Base-by-base conservation (phyloP, 2,888 invertebrate species). In the Drosophila affinis region DNA sequence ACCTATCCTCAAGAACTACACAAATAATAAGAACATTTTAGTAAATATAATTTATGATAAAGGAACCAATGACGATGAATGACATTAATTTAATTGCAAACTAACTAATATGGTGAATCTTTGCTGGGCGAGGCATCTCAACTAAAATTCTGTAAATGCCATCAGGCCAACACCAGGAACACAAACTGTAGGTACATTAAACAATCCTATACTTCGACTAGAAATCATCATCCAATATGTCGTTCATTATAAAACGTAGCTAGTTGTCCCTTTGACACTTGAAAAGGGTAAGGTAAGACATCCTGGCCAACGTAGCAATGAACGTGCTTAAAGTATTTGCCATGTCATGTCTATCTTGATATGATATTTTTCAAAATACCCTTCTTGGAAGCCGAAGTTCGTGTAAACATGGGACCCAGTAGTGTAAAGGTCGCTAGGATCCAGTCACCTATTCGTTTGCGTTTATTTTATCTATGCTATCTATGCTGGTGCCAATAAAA, bases 201-300 rank as follows among this genome's bases (percentile, higher is more conserved):
- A 39, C n/a, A 48, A 27, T 3, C 6, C 18, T 10, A 56, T 29
- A 29, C 12, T 29, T 29, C 17, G 32, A 5, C 24, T 18, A 18
- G 48, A 56, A 29, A 49, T 53, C 52, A 32, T 18, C 34, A 34
- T 58, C 57, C 58, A 52, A 61, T 32, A 47, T 58, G 63, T 51
- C 32, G n/a, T 60, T 60, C 55, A 60, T 67, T 6, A 39, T 56
- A 56, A 60, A 62, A 27, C 29, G 44, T 45, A 29, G 51, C 21
- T 34, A 56, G 60, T 60, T 60, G 65, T 56, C 65, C 60, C 54
- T 65, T 65, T 62, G 62, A 68, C 68, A 48, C 53, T 48, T 67
- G 61, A 67, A 62, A 68, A 62, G 68, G 68, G 68, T 68, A 49
- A 59, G 21, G 21, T 18, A 44, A 56, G 21, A 21, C 21, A 21